These are phyloP conservation scores for Pygoscelis antarcticus DNA, from an alignment of 2,113 vertebrate genomes.

Conservation along the genomic window DNA sequence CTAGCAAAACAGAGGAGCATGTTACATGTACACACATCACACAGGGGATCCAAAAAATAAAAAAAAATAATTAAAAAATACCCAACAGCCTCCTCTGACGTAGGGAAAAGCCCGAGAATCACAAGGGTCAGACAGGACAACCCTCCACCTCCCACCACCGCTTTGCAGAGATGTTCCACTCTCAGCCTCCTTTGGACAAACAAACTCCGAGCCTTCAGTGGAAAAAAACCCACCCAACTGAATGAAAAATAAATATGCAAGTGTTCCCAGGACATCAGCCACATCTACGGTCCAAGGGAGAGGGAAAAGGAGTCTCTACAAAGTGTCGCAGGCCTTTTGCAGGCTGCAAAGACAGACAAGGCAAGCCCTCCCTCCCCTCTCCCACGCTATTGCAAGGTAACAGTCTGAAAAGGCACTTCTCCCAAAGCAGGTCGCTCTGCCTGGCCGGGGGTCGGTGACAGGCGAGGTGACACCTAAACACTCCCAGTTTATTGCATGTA, in stretches of 20 bases:
- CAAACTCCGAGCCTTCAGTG: neutral
- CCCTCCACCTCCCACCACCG: neutral
- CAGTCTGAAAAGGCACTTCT: constrained; percentile 70
- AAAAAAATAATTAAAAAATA: neutral
- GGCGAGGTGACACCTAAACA: constrained; percentile 3
- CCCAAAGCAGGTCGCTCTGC: constrained; percentile 48
- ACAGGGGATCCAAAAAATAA: neutral
- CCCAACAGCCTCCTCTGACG: neutral
- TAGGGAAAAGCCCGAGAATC: neutral
- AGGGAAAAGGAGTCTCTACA: neutral
- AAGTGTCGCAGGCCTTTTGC: neutral
- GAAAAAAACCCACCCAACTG: neutral
- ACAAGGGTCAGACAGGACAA: neutral
- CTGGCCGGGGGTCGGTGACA: neutral
- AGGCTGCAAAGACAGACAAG: neutral
- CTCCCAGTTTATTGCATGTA: constrained; percentile 64
- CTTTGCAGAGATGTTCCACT: neutral
- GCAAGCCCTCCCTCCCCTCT: neutral
- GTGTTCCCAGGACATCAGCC: neutral
- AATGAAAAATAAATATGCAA: constrained; percentile 49
- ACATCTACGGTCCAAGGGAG: neutral
- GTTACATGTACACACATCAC: neutral
- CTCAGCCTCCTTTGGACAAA: neutral
- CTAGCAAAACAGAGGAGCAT: neutral
- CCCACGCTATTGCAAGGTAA: neutral